Conservation (phyloP, 1,140 invertebrate species). For the Camponotus pennsylvanicus region DNA sequence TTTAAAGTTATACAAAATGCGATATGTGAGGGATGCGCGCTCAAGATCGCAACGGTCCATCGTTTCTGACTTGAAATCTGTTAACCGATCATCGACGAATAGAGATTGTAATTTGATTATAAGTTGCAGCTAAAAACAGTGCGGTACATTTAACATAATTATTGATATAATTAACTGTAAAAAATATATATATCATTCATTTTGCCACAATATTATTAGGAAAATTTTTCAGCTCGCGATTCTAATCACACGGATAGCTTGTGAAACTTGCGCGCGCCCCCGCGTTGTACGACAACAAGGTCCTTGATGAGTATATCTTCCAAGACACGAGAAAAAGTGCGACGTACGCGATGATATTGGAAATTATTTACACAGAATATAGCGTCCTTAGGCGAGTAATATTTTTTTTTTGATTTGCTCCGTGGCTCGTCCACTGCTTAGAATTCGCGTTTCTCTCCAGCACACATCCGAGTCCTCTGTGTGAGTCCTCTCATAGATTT, state of each 20-base stretch:
- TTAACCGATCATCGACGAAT: neutral
- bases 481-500: constrained; percentile 8
- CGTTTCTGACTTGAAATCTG: neutral
- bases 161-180: neutral
- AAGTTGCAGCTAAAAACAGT: neutral
- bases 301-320: constrained; percentile 56
- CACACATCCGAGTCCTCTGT: constrained; percentile 23
- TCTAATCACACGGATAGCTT: neutral
- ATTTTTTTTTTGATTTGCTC: constrained; percentile 52
- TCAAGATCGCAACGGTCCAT: constrained; percentile 14
- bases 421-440: constrained; percentile 33
- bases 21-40: constrained; percentile 33
- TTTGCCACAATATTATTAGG: neutral
- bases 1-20: constrained; percentile 54
- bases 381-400: constrained; percentile 48
- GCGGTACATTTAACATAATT: neutral
- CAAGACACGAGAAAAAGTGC: constrained; percentile 38
- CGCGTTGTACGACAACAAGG: constrained; percentile 23
- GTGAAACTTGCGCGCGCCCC: constrained; percentile 10
- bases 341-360: constrained; percentile 39
- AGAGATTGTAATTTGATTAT: neutral
- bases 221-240: neutral
- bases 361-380: constrained; percentile 58
- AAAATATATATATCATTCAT: neutral
- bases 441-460: constrained; percentile 40